Base-by-base conservation (phyloP, 2,888 invertebrate genomes). In the Hirtodrosophila cameraria region DNA sequence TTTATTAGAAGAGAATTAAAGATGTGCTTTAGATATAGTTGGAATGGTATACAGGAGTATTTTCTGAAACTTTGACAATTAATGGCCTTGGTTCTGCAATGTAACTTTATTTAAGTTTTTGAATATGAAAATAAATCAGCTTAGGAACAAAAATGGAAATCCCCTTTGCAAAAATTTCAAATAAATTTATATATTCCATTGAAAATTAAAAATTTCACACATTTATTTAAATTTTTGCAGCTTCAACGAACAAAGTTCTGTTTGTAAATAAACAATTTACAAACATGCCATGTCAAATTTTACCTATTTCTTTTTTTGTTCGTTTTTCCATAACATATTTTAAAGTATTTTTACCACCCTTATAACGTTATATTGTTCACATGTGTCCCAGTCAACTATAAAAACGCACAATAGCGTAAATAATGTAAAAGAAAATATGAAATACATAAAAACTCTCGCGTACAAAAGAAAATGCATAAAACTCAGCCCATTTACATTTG, bases 361-460 rank as follows among this genome's bases (percentile, higher is more conserved):
- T 15, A 41, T 39, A 46, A 15, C 15, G 11, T n/a, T n/a, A n/a
- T n/a, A n/a, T n/a, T 28, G 25, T 35, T 45, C 70, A 65, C 45
- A 65, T 70, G 71, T 70, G 69, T 39, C 66, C 72, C 82, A 67
- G 63, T 67, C 71, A 79, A 71, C 83, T 83, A 83, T 68, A 75
- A 76, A 78, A 79, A 48, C 39, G 61, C 75, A 82, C 55, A 59
- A 59, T 41, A 55, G 64, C 80, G 68, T 74, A 75, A 79, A 76
- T 67, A 79, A 79, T 76, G 62, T 27, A 61, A 73, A 25, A 41
- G 42, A 60, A 72, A 83, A 71, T 76, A 57, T 58, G 66, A 61
- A 79, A 79, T 60, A 72, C 50, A 82, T 79, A 79, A 76, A 83
- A n/a, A n/a, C n/a, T n/a, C n/a, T n/a, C n/a, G n/a, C n/a, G n/a